phyloP scores from a whole-genome alignment of 2,888 invertebrate genomes.

The Gymnoscelis rufifasciata region DNA sequence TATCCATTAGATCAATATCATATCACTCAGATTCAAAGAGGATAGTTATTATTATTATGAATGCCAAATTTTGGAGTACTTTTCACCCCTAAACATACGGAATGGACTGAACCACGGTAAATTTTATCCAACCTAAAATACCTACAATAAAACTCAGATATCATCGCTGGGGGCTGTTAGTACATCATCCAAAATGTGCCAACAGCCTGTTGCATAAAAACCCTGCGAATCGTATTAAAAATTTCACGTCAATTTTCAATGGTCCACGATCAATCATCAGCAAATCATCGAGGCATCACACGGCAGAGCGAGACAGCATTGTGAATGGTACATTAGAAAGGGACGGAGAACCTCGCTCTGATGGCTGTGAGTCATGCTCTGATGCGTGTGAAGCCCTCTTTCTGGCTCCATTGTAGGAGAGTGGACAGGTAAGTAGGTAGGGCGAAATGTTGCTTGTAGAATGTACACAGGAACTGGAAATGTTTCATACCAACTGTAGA shows the following conservation, averaged over 20 bases:
- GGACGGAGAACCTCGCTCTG: slow-evolving; percentile 44
- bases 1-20: too few relatives aligned
- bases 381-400: slow-evolving; percentile 46
- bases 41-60: too few relatives aligned
- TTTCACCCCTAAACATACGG: too few relatives aligned
- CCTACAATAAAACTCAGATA: too few relatives aligned
- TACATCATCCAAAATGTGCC: too few relatives aligned
- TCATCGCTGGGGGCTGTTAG: too few relatives aligned
- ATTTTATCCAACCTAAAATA: too few relatives aligned
- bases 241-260: slow-evolving; percentile 35
- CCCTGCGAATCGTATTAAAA: neutral
- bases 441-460: slow-evolving; percentile 9
- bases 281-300: slow-evolving; percentile 9
- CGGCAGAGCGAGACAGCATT: slow-evolving; percentile 10
- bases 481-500: too few relatives aligned
- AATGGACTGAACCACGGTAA: too few relatives aligned
- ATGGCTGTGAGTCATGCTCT: slow-evolving; percentile 63
- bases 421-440: slow-evolving; percentile 7
- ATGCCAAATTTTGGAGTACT: too few relatives aligned
- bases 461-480: neutral
- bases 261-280: slow-evolving; percentile 1
- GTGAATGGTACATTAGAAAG: slow-evolving; percentile 49
- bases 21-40: too few relatives aligned
- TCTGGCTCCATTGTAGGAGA: slow-evolving; percentile 9
- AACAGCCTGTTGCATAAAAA: neutral